Evolutionary conservation across 1,140 invertebrate genomes (phyloP).

Genomic region (Chymomyza costata): DNA sequence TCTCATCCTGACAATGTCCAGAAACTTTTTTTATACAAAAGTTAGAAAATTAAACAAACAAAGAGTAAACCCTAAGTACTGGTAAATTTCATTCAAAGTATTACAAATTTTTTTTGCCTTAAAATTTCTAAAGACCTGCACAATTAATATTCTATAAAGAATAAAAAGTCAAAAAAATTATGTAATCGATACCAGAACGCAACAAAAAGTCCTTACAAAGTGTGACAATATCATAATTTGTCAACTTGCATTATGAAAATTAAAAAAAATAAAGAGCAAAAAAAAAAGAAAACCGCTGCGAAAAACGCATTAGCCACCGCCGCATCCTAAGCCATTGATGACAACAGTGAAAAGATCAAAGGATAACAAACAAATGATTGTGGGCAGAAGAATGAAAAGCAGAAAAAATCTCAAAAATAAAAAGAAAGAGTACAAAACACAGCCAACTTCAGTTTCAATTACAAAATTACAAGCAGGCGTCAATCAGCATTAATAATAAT

Average conservation of each 20-base stretch:
- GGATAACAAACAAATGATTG: constrained; percentile 69
- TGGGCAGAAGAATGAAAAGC: constrained; percentile 38
- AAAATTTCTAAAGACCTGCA: no score
- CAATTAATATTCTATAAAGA: no score
- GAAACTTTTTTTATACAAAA: no score
- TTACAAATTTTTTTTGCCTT: no score
- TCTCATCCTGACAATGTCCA: no score
- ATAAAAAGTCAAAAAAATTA: no score
- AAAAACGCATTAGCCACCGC: constrained; percentile 30
- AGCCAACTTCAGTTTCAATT: constrained; percentile 69
- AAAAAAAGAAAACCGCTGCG: constrained; percentile 3
- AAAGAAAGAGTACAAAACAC: constrained; percentile 25
- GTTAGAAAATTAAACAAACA: no score
- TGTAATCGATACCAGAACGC: no score
- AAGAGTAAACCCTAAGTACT: no score
- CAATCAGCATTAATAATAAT: constrained; percentile 66
- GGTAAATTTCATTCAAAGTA: no score
- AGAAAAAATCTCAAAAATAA: constrained; percentile 49
- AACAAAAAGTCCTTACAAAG: no score
- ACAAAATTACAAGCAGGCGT: constrained; percentile 72
- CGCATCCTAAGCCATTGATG: constrained; percentile 10
- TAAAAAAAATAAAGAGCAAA: constrained; percentile 32
- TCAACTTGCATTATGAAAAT: constrained; percentile 60
- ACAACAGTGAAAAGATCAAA: constrained; percentile 67
- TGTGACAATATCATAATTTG: constrained; percentile 50